phyloP scores from a whole-genome alignment of 2,797 vertebrate species.

The Clarias laeviceps region DNA sequence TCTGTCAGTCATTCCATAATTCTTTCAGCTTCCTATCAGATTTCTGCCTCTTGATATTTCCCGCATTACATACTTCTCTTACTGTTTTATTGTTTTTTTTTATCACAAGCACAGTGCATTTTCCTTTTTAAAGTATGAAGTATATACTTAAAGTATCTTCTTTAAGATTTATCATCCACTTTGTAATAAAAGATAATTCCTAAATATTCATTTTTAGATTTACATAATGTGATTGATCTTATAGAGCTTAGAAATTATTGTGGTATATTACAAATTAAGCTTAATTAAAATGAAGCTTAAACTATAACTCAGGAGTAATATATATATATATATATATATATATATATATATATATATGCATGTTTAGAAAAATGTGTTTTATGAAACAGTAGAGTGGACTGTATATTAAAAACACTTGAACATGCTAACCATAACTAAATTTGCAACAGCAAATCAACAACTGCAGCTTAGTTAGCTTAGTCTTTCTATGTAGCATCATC shows the following conservation, averaged over 20 bases:
- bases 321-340: too few species aligned
- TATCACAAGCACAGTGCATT: neutral
- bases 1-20: slow-evolving; percentile 32
- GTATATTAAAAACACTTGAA: neutral
- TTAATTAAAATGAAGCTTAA: too few species aligned
- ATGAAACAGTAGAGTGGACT: neutral
- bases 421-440: neutral
- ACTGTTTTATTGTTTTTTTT: neutral
- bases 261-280: neutral
- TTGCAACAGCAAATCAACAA: neutral
- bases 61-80: neutral
- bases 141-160: neutral
- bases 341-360: neutral
- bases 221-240: neutral
- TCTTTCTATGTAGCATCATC: too few species aligned
- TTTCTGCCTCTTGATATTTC: slow-evolving; percentile 10
- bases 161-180: neutral
- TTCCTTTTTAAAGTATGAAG: neutral
- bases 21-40: slow-evolving; percentile 28
- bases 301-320: neutral
- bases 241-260: neutral
- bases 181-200: neutral
- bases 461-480: neutral
- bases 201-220: neutral
- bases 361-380: neutral